These are phyloP conservation scores for Strigamia transsilvanica DNA, from an alignment of 2,888 invertebrate species.

Conservation along the genomic window DNA sequence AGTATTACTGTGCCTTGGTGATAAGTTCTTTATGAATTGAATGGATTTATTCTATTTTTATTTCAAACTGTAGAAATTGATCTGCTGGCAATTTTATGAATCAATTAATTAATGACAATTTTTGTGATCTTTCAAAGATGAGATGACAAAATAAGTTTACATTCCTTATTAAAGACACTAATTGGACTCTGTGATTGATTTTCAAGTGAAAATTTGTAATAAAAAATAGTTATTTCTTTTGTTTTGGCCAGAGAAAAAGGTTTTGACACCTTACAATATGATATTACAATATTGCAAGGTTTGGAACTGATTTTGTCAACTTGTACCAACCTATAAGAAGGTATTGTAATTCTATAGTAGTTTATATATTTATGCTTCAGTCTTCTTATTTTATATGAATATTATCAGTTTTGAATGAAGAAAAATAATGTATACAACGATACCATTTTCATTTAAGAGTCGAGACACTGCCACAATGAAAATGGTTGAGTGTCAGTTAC, in stretches of 20 bases:
- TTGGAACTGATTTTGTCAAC: neutral
- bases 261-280: neutral
- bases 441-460: too few relatives aligned
- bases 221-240: neutral
- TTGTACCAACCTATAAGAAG: neutral
- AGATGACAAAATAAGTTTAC: constrained; percentile 27
- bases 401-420: too few relatives aligned
- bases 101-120: neutral
- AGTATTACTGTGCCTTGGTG: too few relatives aligned
- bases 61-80: neutral
- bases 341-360: neutral
- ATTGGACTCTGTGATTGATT: constrained; percentile 36
- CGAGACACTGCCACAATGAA: too few relatives aligned
- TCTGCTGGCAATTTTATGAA: too few relatives aligned
- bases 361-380: too few relatives aligned
- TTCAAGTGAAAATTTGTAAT: neutral
- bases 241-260: neutral
- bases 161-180: constrained; percentile 19
- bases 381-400: too few relatives aligned
- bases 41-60: neutral
- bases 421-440: too few relatives aligned
- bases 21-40: too few relatives aligned
- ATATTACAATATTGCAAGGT: neutral
- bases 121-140: constrained; percentile 6
- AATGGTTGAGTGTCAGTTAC: too few relatives aligned